Evolutionary conservation across 2,797 vertebrate genomes (phyloP).

Genomic region (Hybognathus amarus): DNA sequence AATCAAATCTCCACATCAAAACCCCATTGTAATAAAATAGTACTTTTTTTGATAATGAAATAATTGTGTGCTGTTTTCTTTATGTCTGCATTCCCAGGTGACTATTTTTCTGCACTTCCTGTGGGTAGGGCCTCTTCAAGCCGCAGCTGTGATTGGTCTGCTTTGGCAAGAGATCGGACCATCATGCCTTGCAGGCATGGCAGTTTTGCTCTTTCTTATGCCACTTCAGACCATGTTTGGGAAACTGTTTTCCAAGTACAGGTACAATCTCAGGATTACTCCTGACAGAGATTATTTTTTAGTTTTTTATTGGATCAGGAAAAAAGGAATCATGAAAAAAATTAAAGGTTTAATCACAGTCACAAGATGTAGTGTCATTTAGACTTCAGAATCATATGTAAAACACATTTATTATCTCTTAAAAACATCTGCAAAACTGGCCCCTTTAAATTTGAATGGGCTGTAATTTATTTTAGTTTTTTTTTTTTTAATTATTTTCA

Average conservation of each 20-base stretch:
- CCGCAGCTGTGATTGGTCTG: slow-evolving; percentile 82
- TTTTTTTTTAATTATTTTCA: too few relatives aligned
- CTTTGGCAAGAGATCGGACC: slow-evolving; percentile 92
- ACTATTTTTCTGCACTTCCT: slow-evolving; percentile 93
- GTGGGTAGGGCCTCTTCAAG: slow-evolving; percentile 92
- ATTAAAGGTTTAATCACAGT: slow-evolving; percentile 1
- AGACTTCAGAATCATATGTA: background rate
- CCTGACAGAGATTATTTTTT: background rate
- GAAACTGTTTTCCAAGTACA: slow-evolving; percentile 87
- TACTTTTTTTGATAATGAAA: background rate
- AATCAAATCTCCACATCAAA: background rate
- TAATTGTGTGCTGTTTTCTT: background rate
- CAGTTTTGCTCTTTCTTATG: slow-evolving; percentile 87
- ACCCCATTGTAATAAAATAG: background rate
- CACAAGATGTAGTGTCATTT: background rate
- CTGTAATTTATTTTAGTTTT: background rate
- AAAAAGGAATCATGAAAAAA: background rate
- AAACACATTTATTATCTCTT: background rate
- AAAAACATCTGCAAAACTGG: background rate
- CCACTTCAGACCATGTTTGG: slow-evolving; percentile 88
- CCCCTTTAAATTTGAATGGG: background rate
- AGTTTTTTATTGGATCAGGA: background rate
- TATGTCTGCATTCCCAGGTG: slow-evolving; percentile 74
- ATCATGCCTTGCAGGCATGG: slow-evolving; percentile 91
- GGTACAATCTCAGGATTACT: slow-evolving; percentile 74